Evolutionary conservation across 2,797 vertebrate genomes (phyloP), one percentile per base, ranked within the genome.

Genomic region (Rhyacichthys aspro): DNA sequence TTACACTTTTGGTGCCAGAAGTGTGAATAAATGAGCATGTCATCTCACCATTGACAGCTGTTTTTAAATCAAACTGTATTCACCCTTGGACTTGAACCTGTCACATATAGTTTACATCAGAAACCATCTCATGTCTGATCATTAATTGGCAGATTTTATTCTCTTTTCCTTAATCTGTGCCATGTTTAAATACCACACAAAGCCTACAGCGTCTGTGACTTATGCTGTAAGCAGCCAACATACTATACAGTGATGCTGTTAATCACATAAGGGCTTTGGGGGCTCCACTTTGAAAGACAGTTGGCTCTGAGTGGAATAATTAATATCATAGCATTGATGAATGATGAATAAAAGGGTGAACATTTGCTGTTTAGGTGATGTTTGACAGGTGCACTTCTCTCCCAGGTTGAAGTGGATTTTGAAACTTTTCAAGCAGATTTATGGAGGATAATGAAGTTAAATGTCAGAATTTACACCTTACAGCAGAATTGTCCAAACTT

Each of bases 1-100:
- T 75, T 44, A 38, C 55, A 57, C 7, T 37, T 58, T 70, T 43
- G 64, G 23, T 43, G 15, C 42, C 42, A 68, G n/a, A 63, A 36
- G 32, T 67, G 47, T 43, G 42, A 75, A 74, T 54, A 41, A 75
- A 55, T 43, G 41, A 67, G 69, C 81, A 66, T 74, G 83, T 82
- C 19, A 36, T 55, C 63, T 75, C 83, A 81, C 16, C 60, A 57
- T 59, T 19, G 54, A 44, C 48, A 55, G 63, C 55, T 68, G 47
- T 37, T 55, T 73, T 70, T 58, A 18, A 59, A 58, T 46, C 39
- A 7, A 69, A 62, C 55, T 10, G 32, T 62, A 68, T 6, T 63
- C 39, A 71, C 32, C 37, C 65, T 43, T 75, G 33, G 53, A 70
- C 49, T 37, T 66, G 42, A 81, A 72, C 49, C 62, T 59, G 52